Evolutionary conservation across 1,140 invertebrate genomes (phyloP).

Genomic region (Conopomorpha cramerella): DNA sequence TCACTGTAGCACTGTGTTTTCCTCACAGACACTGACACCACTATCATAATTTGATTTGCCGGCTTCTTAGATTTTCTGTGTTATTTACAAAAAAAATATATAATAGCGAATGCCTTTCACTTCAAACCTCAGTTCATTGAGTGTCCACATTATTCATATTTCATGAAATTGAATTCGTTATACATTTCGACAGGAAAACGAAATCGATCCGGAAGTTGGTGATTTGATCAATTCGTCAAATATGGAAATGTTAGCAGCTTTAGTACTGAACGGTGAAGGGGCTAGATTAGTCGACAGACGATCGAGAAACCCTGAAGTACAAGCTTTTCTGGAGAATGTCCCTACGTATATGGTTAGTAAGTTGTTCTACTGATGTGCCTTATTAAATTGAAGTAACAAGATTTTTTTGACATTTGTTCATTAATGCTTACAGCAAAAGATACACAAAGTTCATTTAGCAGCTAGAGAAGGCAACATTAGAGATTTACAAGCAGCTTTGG

Average conservation of each 20-base stretch:
- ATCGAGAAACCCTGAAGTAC: constrained; percentile 79
- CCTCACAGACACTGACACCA: constrained; percentile 42
- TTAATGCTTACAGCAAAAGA: constrained; percentile 88
- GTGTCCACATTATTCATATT: no score
- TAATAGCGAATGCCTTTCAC: constrained; percentile 22
- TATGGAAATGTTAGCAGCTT: constrained; percentile 86
- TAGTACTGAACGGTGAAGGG: constrained; percentile 86
- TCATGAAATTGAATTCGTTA: no score
- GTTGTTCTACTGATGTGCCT: no score
- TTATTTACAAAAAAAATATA: constrained; percentile 9
- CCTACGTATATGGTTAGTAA: constrained; percentile 83
- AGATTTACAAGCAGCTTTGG: constrained; percentile 83
- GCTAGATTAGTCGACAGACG: constrained; percentile 73
- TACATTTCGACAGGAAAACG: constrained; percentile 32
- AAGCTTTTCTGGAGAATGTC: constrained; percentile 88
- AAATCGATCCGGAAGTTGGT: constrained; percentile 52
- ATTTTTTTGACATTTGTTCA: no score
- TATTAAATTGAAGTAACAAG: no score
- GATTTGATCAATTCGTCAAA: constrained; percentile 72
- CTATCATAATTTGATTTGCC: constrained; percentile 44
- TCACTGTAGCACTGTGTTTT: constrained; percentile 44
- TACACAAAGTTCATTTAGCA: constrained; percentile 83
- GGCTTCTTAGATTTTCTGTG: constrained; percentile 46
- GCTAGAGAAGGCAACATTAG: constrained; percentile 83
- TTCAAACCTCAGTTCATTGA: no score